A percentile compares a stretch with the other conserved stretches of the same genome.
These are phyloP conservation scores for Iphiclides podalirius DNA, from an alignment of 2,888 invertebrate species.

Conservation along the genomic window DNA sequence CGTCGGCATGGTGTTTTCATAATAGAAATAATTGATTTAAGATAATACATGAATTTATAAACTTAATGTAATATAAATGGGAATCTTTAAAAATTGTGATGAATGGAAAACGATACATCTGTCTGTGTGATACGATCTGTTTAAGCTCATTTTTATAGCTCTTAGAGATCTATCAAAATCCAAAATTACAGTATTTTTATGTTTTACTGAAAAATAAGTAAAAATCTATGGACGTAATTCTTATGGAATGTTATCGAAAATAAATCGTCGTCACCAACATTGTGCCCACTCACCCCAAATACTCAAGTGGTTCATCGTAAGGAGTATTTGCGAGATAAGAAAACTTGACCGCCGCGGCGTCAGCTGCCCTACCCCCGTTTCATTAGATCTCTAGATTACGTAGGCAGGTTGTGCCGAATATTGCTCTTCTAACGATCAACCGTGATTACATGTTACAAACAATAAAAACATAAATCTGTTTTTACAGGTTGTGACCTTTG, in stretches of 20 bases:
- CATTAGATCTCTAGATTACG: slow-evolving; percentile 50
- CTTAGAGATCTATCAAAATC: too few relatives aligned
- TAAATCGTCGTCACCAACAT: not conserved
- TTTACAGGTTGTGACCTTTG: not conserved
- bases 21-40: too few relatives aligned
- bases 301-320: slow-evolving; percentile 57
- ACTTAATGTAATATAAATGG: too few relatives aligned
- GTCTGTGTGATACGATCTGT: too few relatives aligned
- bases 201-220: too few relatives aligned
- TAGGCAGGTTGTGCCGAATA: slow-evolving; percentile 29
- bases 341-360: slow-evolving; percentile 54
- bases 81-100: too few relatives aligned
- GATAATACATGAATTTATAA: too few relatives aligned
- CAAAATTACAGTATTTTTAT: too few relatives aligned
- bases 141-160: too few relatives aligned
- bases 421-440: slow-evolving; percentile 14
- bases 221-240: too few relatives aligned
- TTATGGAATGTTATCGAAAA: not conserved
- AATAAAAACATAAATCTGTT: slow-evolving; percentile 7
- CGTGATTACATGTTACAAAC: slow-evolving; percentile 14
- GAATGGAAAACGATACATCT: too few relatives aligned
- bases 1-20: too few relatives aligned
- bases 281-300: slow-evolving; percentile 31
- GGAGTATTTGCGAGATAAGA: slow-evolving; percentile 62
- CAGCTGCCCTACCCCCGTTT: slow-evolving; percentile 52